phyloP scores from a whole-genome alignment of 2,888 invertebrate genomes.

The Smittia sp. region DNA sequence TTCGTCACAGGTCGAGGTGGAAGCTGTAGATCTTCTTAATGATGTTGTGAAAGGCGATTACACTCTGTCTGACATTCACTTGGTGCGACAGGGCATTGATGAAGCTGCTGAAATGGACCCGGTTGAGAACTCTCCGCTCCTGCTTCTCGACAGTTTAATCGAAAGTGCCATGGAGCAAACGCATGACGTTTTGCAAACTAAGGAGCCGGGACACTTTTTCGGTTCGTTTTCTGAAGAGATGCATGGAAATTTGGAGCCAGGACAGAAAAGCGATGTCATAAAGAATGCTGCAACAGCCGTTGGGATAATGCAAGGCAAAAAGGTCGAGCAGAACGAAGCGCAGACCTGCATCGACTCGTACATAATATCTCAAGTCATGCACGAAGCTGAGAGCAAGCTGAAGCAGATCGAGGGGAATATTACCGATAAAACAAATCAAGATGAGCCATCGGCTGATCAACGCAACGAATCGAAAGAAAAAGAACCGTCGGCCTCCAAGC shows the following conservation, averaged over 20 bases:
- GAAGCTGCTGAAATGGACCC: not conserved
- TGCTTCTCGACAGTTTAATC: not conserved
- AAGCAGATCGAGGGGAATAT: not conserved
- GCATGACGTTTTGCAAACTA: not conserved
- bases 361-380: not conserved
- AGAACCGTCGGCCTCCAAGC: not conserved
- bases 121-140: not conserved
- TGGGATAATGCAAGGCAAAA: not conserved
- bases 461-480: too few relatives aligned
- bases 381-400: constrained; percentile 8
- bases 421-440: not conserved
- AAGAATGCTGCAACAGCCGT: not conserved
- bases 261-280: not conserved
- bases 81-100: not conserved
- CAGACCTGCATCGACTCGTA: constrained; percentile 1
- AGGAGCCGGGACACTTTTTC: not conserved
- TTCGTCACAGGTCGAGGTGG: not conserved
- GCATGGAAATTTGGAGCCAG: not conserved
- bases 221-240: not conserved
- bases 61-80: constrained; percentile 15
- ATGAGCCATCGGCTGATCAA: not conserved
- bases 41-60: constrained; percentile 25
- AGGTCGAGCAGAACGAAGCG: constrained; percentile 15
- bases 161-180: not conserved
- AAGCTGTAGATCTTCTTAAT: constrained; percentile 9